phyloP scores from a whole-genome alignment of 1,140 invertebrate species.

The Camponotus vicinus region DNA sequence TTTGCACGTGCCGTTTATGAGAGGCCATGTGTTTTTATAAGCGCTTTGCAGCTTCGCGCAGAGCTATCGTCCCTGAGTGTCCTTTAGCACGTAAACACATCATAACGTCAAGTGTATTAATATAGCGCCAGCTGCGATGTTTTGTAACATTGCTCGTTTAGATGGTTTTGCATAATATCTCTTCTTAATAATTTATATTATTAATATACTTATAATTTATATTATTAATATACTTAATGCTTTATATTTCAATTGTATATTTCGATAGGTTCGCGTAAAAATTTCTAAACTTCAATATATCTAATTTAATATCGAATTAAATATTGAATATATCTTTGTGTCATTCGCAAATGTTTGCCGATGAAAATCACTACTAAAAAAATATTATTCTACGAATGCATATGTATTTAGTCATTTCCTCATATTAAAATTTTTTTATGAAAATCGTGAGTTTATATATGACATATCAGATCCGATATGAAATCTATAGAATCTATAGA shows the following conservation, averaged over 20 bases:
- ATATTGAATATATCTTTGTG: not conserved
- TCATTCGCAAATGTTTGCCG: conserved; percentile 17
- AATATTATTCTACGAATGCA: conserved; percentile 25
- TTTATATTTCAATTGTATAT: not conserved
- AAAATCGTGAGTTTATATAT: not conserved
- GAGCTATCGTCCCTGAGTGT: not conserved
- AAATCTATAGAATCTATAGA: no score
- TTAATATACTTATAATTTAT: no score
- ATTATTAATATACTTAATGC: not conserved
- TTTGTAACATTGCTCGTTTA: not conserved
- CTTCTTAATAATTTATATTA: no score
- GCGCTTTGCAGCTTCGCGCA: not conserved
- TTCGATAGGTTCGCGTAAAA: not conserved
- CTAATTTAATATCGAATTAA: not conserved
- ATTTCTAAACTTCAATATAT: not conserved
- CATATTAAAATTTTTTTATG: not conserved
- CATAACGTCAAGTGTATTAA: conserved; percentile 17
- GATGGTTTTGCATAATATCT: not conserved
- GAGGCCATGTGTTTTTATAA: conserved; percentile 3
- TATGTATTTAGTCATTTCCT: not conserved
- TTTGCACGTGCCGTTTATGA: conserved; percentile 33
- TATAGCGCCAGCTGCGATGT: not conserved
- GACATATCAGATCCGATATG: not conserved
- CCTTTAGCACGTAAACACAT: not conserved
- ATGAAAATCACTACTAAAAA: conserved; percentile 23